These are phyloP conservation scores for Brachypteracias leptosomus DNA, from an alignment of 2,113 vertebrate species.

Conservation along the genomic window DNA sequence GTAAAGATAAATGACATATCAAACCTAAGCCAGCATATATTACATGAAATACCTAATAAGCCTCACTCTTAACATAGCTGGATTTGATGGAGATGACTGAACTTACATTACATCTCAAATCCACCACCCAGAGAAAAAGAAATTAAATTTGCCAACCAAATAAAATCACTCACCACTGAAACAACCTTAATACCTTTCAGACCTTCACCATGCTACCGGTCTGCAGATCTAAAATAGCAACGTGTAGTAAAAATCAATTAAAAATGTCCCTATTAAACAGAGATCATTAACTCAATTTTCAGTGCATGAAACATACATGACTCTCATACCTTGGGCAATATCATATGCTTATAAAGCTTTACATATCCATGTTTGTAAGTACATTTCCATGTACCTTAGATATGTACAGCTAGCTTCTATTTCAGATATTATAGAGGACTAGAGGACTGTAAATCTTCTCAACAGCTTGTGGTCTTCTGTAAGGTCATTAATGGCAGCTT, in stretches of 20 bases:
- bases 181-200: background rate
- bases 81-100: slow-evolving; percentile 37
- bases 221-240: background rate
- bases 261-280: background rate
- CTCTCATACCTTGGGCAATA: background rate
- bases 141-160: slow-evolving; percentile 7
- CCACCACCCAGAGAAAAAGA: background rate
- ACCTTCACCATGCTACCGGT: background rate
- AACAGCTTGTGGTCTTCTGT: background rate
- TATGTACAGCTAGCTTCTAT: background rate
- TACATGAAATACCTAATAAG: slow-evolving; percentile 51
- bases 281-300: background rate
- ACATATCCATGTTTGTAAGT: background rate
- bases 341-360: background rate
- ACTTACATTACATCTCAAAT: background rate
- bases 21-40: slow-evolving; percentile 32
- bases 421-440: background rate
- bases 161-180: background rate
- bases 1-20: slow-evolving; percentile 57
- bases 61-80: background rate
- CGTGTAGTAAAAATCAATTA: background rate
- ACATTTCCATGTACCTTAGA: background rate
- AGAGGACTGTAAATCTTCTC: background rate
- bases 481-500: background rate
- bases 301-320: background rate